Percentiles rank a stretch among this genome's conserved stretches.
phyloP scores from a whole-genome alignment of 2,888 invertebrate species.

The Lamellibrachia columna region DNA sequence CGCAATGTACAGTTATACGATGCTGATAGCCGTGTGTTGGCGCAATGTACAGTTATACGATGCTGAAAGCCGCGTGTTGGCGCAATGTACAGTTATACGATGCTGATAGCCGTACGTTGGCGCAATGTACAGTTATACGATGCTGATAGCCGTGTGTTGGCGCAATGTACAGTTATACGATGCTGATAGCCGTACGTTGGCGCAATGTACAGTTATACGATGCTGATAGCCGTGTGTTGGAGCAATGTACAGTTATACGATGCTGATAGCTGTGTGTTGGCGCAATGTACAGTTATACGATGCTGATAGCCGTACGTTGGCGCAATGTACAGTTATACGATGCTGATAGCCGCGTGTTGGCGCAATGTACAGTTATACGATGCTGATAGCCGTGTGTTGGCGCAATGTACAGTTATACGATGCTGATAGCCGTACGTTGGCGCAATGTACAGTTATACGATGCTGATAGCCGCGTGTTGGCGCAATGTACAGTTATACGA shows the following conservation, averaged over 20 bases:
- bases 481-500: not conserved
- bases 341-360: not conserved
- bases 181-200: conserved; percentile 1
- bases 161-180: not conserved
- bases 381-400: not conserved
- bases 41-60: not conserved
- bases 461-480: not conserved
- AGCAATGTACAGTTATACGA: not conserved
- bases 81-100: not conserved
- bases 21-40: not conserved
- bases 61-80: not conserved
- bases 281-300: no score
- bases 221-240: not conserved
- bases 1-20: not conserved
- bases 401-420: not conserved
- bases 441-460: not conserved
- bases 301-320: no score
- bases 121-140: not conserved
- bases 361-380: not conserved
- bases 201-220: not conserved
- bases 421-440: no score
- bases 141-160: not conserved
- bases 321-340: not conserved
- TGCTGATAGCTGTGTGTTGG: not conserved
- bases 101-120: no score